Percentiles rank a stretch among this genome's conserved stretches.
Conservation (phyloP, 64 coral and sea anemone genomes). For the Dendrophyllia cribrosa region DNA sequence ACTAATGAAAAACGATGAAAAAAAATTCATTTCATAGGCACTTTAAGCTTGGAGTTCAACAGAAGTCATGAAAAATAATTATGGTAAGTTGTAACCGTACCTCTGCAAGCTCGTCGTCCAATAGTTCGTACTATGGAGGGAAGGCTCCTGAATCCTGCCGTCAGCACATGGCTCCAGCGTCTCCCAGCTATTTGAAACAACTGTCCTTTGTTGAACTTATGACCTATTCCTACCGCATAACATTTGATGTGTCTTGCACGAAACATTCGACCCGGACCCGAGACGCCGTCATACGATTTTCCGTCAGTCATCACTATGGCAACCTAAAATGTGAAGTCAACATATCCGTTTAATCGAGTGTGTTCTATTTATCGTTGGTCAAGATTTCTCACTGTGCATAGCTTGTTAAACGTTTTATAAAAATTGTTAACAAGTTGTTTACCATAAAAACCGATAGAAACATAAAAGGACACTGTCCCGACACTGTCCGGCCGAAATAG, state of each 20-base stretch:
- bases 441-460: background rate
- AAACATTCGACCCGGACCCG: background rate
- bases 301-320: slow-evolving; percentile 74
- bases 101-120: slow-evolving; percentile 57
- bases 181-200: slow-evolving; percentile 44
- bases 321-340: background rate
- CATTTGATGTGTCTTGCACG: slow-evolving; percentile 33
- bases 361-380: background rate
- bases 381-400: no score
- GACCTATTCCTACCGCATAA: slow-evolving; percentile 62
- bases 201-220: slow-evolving; percentile 48
- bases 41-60: no score
- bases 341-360: background rate
- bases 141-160: slow-evolving; percentile 54
- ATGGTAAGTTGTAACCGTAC: background rate
- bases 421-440: no score
- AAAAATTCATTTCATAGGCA: no score
- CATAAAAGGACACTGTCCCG: no score
- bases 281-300: slow-evolving; percentile 40
- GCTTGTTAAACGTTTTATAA: no score
- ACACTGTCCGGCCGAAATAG: no score
- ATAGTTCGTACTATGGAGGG: slow-evolving; percentile 39
- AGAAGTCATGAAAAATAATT: no score
- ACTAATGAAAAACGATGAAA: no score
- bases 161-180: slow-evolving; percentile 50